These are phyloP conservation scores for Antedon mediterranea DNA, from an alignment of 53 echinoderm and acorn worm genomes.

Conservation along the genomic window DNA sequence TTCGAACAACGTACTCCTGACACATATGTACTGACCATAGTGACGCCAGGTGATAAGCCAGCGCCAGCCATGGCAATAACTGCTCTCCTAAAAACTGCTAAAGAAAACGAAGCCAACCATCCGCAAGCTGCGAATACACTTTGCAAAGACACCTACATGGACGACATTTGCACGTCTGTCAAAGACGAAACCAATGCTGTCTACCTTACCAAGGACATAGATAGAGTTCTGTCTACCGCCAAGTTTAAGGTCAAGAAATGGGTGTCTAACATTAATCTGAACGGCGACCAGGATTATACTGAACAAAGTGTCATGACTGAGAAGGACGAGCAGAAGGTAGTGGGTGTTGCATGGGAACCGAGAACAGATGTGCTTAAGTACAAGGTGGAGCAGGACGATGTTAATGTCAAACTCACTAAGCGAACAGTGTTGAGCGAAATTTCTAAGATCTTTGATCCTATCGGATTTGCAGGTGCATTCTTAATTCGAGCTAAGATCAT, in stretches of 20 bases:
- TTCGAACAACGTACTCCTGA: neutral
- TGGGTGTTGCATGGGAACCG: constrained; percentile 29
- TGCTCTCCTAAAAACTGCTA: neutral
- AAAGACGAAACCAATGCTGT: neutral
- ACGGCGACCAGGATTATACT: constrained; percentile 4
- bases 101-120: constrained; percentile 2
- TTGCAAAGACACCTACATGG: constrained; percentile 23
- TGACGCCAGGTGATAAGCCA: constrained; percentile 15
- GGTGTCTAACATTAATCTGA: constrained; percentile 10
- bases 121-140: constrained; percentile 16
- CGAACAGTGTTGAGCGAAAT: constrained; percentile 20
- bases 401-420: constrained; percentile 15
- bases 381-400: constrained; percentile 9
- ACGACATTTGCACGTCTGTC: constrained; percentile 25
- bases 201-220: constrained; percentile 13
- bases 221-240: constrained; percentile 3
- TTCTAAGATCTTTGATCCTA: constrained; percentile 19
- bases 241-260: constrained; percentile 17
- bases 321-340: constrained; percentile 33
- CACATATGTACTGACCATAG: neutral
- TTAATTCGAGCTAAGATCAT: constrained; percentile 22
- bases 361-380: constrained; percentile 30
- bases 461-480: constrained; percentile 33
- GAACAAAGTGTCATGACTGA: too few species aligned
- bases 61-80: constrained; percentile 5